Evolutionary conservation across 2,113 vertebrate genomes (phyloP).

Genomic region (Microcebus tavaratra): DNA sequence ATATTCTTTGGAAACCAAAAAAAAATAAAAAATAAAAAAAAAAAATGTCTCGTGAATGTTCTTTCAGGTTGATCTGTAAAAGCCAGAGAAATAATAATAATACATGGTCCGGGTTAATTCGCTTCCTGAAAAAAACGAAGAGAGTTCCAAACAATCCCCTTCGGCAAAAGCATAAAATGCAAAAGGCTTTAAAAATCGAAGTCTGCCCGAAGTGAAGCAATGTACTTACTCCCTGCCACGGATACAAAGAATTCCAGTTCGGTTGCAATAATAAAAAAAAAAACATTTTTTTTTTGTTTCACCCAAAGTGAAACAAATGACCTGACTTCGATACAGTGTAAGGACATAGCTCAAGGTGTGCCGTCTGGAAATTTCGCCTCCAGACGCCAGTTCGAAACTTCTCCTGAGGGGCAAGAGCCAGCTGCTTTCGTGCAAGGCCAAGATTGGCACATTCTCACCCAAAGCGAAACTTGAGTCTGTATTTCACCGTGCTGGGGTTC

Average conservation of each 20-base stretch:
- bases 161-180: neutral
- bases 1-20: constrained; percentile 75
- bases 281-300: neutral
- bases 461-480: constrained; percentile 97
- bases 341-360: neutral
- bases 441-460: constrained; percentile 80
- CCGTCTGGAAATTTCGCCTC: neutral
- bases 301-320: neutral
- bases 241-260: constrained; percentile 55
- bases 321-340: neutral
- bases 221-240: neutral
- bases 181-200: neutral
- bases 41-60: neutral
- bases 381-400: neutral
- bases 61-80: constrained; percentile 42
- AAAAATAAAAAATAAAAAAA: neutral
- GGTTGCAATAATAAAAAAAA: constrained; percentile 43
- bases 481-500: constrained; percentile 85
- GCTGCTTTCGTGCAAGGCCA: neutral
- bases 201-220: neutral
- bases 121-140: neutral
- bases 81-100: constrained; percentile 41
- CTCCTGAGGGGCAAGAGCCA: constrained; percentile 36
- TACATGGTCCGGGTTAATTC: neutral
- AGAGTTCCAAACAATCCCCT: neutral